Evolutionary conservation across 2,797 vertebrate genomes (phyloP).

Genomic region (Acrocephalus scirpaceus): DNA sequence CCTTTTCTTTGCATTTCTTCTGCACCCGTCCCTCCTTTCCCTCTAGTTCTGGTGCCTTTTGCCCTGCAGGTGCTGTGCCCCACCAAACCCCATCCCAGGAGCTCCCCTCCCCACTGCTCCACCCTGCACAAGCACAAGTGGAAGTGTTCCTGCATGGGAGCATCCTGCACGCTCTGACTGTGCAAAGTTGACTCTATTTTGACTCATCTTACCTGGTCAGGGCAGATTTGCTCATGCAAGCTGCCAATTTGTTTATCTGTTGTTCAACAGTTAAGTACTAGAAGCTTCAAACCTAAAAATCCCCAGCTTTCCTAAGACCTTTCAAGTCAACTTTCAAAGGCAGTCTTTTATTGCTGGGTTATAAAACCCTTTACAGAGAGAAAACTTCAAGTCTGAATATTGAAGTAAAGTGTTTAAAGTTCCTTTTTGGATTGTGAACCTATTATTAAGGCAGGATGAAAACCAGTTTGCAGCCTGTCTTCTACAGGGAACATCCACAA

Average conservation of each 20-base stretch:
- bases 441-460: conserved; percentile 43
- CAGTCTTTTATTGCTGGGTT: conserved; percentile 62
- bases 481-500: not conserved
- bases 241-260: conserved; percentile 38
- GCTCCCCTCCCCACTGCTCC: not conserved
- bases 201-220: not conserved
- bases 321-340: conserved; percentile 66
- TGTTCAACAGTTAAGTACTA: conserved; percentile 24
- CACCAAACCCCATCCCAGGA: not conserved
- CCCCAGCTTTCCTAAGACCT: conserved; percentile 31
- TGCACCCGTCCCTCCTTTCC: not conserved
- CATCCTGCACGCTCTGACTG: not conserved
- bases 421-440: conserved; percentile 15
- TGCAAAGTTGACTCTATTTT: not conserved
- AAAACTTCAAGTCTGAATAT: conserved; percentile 59
- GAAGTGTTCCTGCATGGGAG: not conserved
- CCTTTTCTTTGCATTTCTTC: accelerated
- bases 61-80: not conserved
- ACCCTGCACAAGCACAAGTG: not conserved
- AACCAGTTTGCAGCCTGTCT: conserved; percentile 35
- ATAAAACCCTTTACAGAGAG: conserved; percentile 64
- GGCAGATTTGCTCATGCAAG: conserved; percentile 2
- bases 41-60: not conserved
- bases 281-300: conserved; percentile 47
- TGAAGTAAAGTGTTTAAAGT: conserved; percentile 15